These are phyloP conservation scores for Gnathonemus echidnorhynchus DNA, from an alignment of 2,113 vertebrate species.

Conservation along the genomic window DNA sequence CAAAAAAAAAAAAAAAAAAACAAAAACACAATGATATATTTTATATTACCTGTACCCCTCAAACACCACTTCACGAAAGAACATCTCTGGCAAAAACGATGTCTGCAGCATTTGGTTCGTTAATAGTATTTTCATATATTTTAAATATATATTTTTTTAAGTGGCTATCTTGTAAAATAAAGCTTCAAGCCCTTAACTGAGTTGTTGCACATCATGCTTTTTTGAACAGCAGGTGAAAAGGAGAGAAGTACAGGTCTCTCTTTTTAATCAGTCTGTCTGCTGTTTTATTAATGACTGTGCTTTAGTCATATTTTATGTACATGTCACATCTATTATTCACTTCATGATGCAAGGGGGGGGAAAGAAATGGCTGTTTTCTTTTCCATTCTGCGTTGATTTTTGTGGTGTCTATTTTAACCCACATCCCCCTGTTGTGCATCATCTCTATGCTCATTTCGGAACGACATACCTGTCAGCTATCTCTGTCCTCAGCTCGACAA, in stretches of 20 bases:
- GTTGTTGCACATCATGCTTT: constrained; percentile 37
- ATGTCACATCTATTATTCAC: neutral
- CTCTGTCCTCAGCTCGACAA: neutral
- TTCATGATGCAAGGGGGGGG: neutral
- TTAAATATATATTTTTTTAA: constrained; percentile 38
- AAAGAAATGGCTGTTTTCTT: neutral
- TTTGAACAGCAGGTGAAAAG: constrained; percentile 50
- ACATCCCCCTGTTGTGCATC: neutral
- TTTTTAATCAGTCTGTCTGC: constrained; percentile 35
- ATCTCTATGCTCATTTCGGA: neutral
- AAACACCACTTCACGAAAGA: neutral
- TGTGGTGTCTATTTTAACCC: neutral
- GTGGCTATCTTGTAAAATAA: constrained; percentile 66
- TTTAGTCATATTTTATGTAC: constrained; percentile 9
- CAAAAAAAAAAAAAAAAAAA: neutral
- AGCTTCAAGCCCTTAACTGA: constrained; percentile 66
- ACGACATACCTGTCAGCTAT: neutral
- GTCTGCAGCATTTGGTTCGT: constrained; percentile 16
- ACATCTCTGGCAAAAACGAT: neutral
- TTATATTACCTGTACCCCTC: neutral
- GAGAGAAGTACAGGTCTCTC: constrained; percentile 37
- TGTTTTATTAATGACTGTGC: constrained; percentile 13
- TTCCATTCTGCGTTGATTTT: neutral
- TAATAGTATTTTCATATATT: constrained; percentile 12
- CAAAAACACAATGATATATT: constrained; percentile 5